Evolutionary conservation across 2,797 vertebrate species (phyloP).

Genomic region (Tamandua tetradactyla): DNA sequence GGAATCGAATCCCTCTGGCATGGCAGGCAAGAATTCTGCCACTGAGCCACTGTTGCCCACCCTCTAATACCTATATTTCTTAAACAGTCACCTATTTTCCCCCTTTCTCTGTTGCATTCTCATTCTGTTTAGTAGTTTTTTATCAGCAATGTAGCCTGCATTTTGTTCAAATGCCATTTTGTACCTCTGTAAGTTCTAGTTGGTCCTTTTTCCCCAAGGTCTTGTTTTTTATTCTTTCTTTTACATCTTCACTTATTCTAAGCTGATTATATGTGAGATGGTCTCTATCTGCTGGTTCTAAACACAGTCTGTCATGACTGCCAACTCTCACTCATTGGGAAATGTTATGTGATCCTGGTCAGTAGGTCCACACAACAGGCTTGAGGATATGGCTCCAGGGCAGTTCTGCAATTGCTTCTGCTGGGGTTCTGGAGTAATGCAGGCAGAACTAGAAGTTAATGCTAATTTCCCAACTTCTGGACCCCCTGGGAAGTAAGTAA

Average conservation of each 20-base stretch:
- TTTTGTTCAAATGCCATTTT: not conserved
- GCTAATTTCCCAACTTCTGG: not conserved
- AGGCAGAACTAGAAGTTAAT: not conserved
- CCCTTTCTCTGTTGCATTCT: not conserved
- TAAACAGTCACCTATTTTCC: not conserved
- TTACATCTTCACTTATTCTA: not conserved
- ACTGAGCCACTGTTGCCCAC: too few relatives aligned
- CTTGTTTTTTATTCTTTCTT: not conserved
- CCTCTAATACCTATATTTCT: not conserved
- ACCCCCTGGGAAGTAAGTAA: not conserved
- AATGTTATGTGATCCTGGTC: not conserved
- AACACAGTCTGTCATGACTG: not conserved
- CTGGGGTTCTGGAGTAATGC: not conserved
- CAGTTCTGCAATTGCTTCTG: not conserved
- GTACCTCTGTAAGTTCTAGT: not conserved
- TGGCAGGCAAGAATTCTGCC: too few relatives aligned
- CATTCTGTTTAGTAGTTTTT: not conserved
- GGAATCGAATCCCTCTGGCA: too few relatives aligned
- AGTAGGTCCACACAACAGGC: not conserved
- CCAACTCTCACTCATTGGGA: not conserved
- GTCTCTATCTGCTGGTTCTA: not conserved
- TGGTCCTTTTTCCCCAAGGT: not conserved
- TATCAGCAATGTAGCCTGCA: not conserved
- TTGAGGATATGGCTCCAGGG: not conserved
- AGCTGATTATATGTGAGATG: not conserved